Base-by-base conservation (phyloP, 2,797 vertebrate genomes). In the Hemibagrus guttatus region DNA sequence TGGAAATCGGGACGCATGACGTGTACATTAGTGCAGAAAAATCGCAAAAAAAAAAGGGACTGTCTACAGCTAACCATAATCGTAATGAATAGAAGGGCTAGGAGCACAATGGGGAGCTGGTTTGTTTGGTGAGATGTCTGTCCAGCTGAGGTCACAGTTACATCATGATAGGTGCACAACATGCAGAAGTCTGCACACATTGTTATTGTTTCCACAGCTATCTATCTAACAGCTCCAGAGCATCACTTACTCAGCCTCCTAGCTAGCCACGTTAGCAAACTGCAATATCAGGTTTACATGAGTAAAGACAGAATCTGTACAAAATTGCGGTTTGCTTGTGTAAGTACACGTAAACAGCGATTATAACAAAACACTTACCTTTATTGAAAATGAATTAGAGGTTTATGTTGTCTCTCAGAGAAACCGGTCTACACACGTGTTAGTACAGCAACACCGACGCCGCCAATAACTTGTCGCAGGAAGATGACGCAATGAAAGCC, bases 401-500 rank as follows among this genome's bases (percentile, higher is more conserved):
- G 12, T 66, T 58, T 52, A 61, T 59, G 26, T 79, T n/a, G n/a
- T 31, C 7, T n/a, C 19, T 71, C 19, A 31, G 54, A 11, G 39
- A 39, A 46, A 52, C 21, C 42, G 64, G n/a, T 61, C n/a, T 26
- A 78, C 71, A 84, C 86, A 76, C 83, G 82, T 79, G 74, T 49
- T 35, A 35, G 26, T 28, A 26, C 6, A 54, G 52, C 52, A 83
- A 71, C 52, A n/a, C 64, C 8, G 28, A 56, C 9, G 3, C 21
- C 35, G 21, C 49, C 52, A 19, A 6, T n/a, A 16, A 5, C 19
- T 72, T 39, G 86, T 87, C 86, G 86, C 81, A 59, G 26, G n/a
- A 13, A 35, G 42, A 79, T 87, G 86, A 87, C 83, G 83, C 49
- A 81, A 81, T 11, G 14, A 83, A 26, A 56, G 59, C 8, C 26